Conservation (phyloP, 2,888 invertebrate species). For the Cylloceria caligata region DNA sequence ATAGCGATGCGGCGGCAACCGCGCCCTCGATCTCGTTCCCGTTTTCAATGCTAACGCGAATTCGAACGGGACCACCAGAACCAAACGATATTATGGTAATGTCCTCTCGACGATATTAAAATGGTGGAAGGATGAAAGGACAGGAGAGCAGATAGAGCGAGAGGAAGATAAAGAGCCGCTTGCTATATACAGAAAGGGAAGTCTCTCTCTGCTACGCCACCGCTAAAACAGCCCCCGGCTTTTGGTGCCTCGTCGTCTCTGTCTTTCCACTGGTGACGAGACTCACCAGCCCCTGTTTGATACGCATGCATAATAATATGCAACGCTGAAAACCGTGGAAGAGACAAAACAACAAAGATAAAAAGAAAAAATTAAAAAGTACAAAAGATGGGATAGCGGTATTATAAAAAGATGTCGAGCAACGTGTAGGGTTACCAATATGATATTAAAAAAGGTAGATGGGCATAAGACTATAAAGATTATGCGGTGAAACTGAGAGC, state of each 20-base stretch:
- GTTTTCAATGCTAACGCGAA: constrained; percentile 81
- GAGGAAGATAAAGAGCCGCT: constrained; percentile 19
- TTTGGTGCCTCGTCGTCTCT: neutral
- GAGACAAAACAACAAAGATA: neutral
- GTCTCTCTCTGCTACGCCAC: neutral
- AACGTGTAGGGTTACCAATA: constrained; percentile 49
- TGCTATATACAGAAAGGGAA: neutral
- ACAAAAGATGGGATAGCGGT: neutral
- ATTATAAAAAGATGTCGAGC: constrained; percentile 45
- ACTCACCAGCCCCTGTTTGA: neutral
- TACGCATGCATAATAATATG: constrained; percentile 36
- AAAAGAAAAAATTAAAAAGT: neutral
- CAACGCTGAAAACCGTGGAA: constrained; percentile 3
- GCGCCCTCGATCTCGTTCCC: constrained; percentile 66
- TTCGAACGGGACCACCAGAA: constrained; percentile 66
- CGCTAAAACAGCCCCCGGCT: constrained; percentile 20
- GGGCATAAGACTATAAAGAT: constrained; percentile 19
- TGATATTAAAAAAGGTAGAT: neutral
- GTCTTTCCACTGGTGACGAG: neutral
- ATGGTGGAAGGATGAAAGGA: constrained; percentile 63
- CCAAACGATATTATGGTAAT: constrained; percentile 82
- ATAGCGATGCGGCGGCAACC: constrained; percentile 58
- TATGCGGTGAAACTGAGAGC: constrained; percentile 34
- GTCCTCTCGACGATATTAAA: constrained; percentile 75
- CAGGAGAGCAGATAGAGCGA: constrained; percentile 13